These are phyloP conservation scores for Aix galericulata DNA, from an alignment of 2,113 vertebrate species.

Conservation along the genomic window DNA sequence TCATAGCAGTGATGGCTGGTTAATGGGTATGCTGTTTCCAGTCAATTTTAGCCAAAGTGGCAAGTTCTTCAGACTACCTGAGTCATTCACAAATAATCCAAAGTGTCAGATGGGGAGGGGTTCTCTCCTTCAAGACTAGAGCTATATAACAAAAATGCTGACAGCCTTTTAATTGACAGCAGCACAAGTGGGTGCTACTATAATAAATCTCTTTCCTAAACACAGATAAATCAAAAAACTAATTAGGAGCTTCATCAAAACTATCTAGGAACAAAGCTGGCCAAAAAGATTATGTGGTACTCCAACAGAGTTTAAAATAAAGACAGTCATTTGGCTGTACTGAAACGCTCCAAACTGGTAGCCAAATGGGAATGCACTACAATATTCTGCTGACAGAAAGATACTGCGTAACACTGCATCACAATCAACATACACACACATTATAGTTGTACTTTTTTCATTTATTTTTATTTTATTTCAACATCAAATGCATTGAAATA, in stretches of 20 bases:
- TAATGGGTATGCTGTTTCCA: neutral
- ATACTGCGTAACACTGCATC: neutral
- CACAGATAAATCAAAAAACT: constrained; percentile 58
- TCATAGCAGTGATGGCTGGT: neutral
- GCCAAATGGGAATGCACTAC: neutral
- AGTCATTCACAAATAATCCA: constrained; percentile 10
- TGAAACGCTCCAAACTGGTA: neutral
- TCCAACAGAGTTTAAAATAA: neutral
- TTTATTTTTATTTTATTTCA: neutral
- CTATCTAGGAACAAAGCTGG: constrained; percentile 52
- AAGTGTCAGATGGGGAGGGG: neutral
- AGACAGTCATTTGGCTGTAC: neutral
- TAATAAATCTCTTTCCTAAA: constrained; percentile 64
- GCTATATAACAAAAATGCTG: constrained; percentile 35
- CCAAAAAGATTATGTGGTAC: constrained; percentile 35
- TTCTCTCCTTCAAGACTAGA: neutral
- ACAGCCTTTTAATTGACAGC: constrained; percentile 47
- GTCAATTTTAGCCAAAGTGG: neutral
- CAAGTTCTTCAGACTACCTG: neutral
- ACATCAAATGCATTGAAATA: neutral
- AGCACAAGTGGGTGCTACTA: neutral
- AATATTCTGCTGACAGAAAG: neutral
- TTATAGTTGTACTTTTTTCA: neutral
- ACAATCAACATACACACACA: neutral
- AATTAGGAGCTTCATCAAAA: constrained; percentile 67